These are phyloP conservation scores for Cephus spinipes DNA, from an alignment of 2,888 invertebrate species.

Conservation along the genomic window DNA sequence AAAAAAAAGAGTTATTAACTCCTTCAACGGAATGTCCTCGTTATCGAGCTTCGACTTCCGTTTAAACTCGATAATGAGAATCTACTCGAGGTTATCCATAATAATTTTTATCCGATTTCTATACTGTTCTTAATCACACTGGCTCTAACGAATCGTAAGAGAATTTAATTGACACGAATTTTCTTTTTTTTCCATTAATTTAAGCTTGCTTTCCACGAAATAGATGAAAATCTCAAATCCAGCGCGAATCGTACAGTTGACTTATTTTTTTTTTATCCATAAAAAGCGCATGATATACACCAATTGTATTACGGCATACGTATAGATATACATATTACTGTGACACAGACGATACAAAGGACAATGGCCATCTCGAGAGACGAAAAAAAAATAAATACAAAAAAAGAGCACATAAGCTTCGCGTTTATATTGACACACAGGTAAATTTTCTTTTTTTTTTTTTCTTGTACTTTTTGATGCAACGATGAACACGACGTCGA, in stretches of 20 bases:
- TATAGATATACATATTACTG: neutral
- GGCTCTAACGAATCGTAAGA: neutral
- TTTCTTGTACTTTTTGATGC: neutral
- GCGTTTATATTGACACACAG: neutral
- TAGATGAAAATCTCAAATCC: neutral
- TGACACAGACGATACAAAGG: neutral
- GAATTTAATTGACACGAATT: neutral
- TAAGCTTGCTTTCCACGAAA: neutral
- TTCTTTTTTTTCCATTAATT: neutral
- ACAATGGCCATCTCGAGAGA: neutral
- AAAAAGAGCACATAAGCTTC: neutral
- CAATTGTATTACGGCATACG: neutral
- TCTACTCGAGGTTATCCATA: neutral
- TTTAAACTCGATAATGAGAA: neutral
- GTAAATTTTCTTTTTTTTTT: neutral
- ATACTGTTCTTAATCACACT: neutral
- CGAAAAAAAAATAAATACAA: neutral
- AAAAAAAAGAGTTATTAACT: neutral
- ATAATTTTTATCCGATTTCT: neutral
- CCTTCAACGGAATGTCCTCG: neutral
- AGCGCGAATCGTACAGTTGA: neutral
- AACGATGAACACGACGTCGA: conserved; percentile 9
- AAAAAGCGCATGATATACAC: neutral
- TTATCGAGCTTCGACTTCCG: neutral
- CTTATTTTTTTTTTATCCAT: neutral